Percentiles rank a stretch among this genome's conserved stretches.
Conservation (phyloP, 30 jellyfish, hydroid and myxozoan species). For the Pseudorhiza aurosa region DNA sequence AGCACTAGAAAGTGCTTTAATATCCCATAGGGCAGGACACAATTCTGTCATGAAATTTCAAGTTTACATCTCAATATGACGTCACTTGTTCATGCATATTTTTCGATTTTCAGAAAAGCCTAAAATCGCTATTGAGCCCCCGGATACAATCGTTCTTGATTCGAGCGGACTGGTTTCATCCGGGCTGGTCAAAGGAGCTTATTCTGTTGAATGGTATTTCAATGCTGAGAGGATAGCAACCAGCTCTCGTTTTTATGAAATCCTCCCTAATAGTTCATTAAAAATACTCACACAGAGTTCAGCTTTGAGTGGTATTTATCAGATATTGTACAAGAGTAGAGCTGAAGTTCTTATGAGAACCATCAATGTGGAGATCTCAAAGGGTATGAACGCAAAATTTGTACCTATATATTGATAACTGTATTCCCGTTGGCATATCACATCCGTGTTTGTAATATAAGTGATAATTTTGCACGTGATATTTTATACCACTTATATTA, state of each 20-base stretch:
- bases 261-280: slow-evolving; percentile 1
- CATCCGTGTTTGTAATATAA: too few relatives aligned
- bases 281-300: slow-evolving; percentile 8
- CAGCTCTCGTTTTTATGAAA: background rate
- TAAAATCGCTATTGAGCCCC: slow-evolving; percentile 23
- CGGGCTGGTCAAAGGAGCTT: slow-evolving; percentile 23
- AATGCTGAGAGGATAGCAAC: slow-evolving; percentile 47
- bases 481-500: too few relatives aligned
- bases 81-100: background rate
- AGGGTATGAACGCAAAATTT: background rate
- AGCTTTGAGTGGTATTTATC: slow-evolving; percentile 45
- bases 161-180: slow-evolving; percentile 17
- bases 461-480: too few relatives aligned
- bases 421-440: too few relatives aligned
- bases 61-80: background rate
- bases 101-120: slow-evolving; percentile 44
- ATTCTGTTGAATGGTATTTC: slow-evolving; percentile 47
- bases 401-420: too few relatives aligned
- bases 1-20: too few relatives aligned
- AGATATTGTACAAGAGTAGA: slow-evolving; percentile 20
- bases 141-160: background rate
- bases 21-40: too few relatives aligned
- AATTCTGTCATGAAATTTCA: too few relatives aligned
- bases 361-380: slow-evolving; percentile 25
- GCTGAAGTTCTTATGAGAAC: slow-evolving; percentile 50